Evolutionary conservation across 2,888 invertebrate genomes (phyloP).

Genomic region (Eristalis pertinax): DNA sequence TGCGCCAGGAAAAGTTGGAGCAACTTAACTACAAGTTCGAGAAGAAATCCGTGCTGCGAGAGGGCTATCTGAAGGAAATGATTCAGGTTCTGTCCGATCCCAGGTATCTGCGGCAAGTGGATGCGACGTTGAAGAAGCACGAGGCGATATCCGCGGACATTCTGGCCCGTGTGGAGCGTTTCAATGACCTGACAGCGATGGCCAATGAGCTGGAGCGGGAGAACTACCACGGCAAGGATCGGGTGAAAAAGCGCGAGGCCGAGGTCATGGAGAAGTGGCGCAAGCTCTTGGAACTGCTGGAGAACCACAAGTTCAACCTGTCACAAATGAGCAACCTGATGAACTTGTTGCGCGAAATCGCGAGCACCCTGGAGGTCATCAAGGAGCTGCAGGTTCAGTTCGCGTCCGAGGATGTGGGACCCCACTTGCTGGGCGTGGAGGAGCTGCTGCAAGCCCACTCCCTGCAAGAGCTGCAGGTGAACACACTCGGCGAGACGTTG

Average conservation of each 20-base stretch:
- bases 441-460: conserved; percentile 97
- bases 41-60: conserved; percentile 95
- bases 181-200: conserved; percentile 96
- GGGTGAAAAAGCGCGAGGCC: conserved; percentile 84
- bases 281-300: conserved; percentile 90
- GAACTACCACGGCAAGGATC: conserved; percentile 94
- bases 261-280: conserved; percentile 94
- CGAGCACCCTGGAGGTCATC: conserved; percentile 92
- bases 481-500: conserved; percentile 92
- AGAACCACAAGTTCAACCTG: conserved; percentile 90
- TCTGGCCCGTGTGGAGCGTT: conserved; percentile 94
- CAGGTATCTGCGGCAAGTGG: conserved; percentile 94
- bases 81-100: conserved; percentile 96
- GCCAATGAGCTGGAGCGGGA: conserved; percentile 94
- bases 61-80: conserved; percentile 98
- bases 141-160: conserved; percentile 99
- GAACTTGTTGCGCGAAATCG: conserved; percentile 94
- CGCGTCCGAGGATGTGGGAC: conserved; percentile 92
- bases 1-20: conserved; percentile 95
- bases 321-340: conserved; percentile 92
- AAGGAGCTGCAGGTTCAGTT: conserved; percentile 89
- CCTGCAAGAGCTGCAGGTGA: conserved; percentile 94
- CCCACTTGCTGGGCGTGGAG: conserved; percentile 96
- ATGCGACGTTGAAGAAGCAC: conserved; percentile 98
- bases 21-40: conserved; percentile 98